Evolutionary conservation across 2,888 invertebrate genomes (phyloP).

Genomic region (Caenorhabditis sp.): DNA sequence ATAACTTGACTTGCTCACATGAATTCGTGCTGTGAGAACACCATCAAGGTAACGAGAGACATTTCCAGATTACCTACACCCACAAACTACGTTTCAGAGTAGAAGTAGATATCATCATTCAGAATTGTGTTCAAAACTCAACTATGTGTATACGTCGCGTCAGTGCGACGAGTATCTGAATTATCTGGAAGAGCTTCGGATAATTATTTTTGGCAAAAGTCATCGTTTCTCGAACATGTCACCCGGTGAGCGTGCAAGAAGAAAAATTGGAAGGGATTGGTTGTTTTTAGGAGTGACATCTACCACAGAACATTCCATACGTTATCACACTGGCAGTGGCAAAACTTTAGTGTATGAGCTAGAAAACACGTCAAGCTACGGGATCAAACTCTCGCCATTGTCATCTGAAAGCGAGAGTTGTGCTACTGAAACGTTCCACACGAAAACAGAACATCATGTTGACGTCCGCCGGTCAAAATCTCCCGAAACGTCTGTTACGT

Average conservation of each 20-base stretch:
- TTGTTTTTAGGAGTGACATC: neutral
- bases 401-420: constrained; percentile 14
- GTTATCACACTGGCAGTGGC: constrained; percentile 23
- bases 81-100: constrained; percentile 33
- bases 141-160: constrained; percentile 44
- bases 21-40: constrained; percentile 40
- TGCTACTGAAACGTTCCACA: constrained; percentile 20
- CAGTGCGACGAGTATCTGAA: constrained; percentile 46
- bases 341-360: constrained; percentile 30
- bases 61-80: too few relatives aligned
- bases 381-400: constrained; percentile 23
- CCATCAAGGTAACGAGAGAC: constrained; percentile 31
- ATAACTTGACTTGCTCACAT: constrained; percentile 51
- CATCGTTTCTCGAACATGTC: constrained; percentile 1
- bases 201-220: constrained; percentile 26
- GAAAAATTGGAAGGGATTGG: too few relatives aligned
- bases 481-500: neutral
- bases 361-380: constrained; percentile 25
- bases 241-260: neutral
- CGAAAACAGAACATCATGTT: constrained; percentile 20
- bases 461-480: neutral
- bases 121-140: constrained; percentile 33
- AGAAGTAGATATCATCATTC: constrained; percentile 36
- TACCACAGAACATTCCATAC: constrained; percentile 1
- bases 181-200: constrained; percentile 37